phyloP scores from a whole-genome alignment of 2,888 invertebrate species.

The Pherbina coryleti region DNA sequence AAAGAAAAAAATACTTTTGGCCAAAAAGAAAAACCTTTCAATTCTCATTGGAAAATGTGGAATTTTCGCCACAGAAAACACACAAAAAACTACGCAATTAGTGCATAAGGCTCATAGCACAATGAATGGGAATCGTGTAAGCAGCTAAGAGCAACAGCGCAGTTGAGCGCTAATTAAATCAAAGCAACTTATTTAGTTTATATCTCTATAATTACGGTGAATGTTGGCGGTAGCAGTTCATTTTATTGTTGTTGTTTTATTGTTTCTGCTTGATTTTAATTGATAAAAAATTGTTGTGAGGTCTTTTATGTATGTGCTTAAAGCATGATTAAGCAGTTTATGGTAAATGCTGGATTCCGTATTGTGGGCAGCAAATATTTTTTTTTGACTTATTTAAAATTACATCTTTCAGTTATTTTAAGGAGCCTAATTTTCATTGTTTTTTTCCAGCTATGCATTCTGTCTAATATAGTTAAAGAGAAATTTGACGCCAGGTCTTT shows the following conservation, averaged over 20 bases:
- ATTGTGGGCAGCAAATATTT: neutral
- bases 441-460: no score
- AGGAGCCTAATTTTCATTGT: no score
- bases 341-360: no score
- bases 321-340: no score
- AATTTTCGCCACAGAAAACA: slow-evolving; percentile 32
- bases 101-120: slow-evolving; percentile 3
- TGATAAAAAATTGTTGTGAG: neutral
- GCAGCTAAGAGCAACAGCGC: neutral
- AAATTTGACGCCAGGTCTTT: no score
- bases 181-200: neutral
- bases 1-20: neutral
- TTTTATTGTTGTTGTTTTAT: slow-evolving; percentile 42
- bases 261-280: slow-evolving; percentile 28
- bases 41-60: slow-evolving; percentile 2
- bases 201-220: slow-evolving; percentile 23
- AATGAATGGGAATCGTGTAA: neutral
- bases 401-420: no score
- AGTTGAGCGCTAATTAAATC: slow-evolving; percentile 6
- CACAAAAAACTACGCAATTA: slow-evolving; percentile 28
- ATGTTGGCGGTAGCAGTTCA: slow-evolving; percentile 37
- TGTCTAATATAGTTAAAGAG: no score
- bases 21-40: slow-evolving; percentile 3
- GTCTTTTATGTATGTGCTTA: no score
- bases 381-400: no score